phyloP scores from a whole-genome alignment of 2,888 invertebrate species.

The Amphipyra tragopoginis region DNA sequence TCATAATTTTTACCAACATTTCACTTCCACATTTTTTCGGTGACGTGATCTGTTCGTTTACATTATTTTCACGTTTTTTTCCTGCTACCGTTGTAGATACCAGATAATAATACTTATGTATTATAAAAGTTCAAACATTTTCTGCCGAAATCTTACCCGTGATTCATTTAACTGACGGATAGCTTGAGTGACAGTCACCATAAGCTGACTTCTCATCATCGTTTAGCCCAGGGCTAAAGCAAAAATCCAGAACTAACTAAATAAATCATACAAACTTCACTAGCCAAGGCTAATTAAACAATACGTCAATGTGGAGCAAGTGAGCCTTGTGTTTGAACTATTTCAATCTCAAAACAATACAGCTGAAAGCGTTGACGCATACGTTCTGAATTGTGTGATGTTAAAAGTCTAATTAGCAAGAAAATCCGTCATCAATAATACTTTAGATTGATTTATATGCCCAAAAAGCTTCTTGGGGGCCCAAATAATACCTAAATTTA shows the following conservation, averaged over 20 bases:
- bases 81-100: not conserved
- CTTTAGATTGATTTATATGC: not conserved
- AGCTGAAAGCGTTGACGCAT: not conserved
- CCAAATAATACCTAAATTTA: not conserved
- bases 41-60: slow-evolving; percentile 11
- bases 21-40: slow-evolving; percentile 13
- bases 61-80: slow-evolving; percentile 15
- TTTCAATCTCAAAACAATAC: not conserved
- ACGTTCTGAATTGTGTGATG: not conserved
- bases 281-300: too few species aligned
- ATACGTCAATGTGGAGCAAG: not conserved
- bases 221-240: too few species aligned
- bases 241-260: too few species aligned
- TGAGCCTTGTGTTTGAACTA: not conserved
- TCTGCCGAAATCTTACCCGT: not conserved
- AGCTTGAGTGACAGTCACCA: too few species aligned
- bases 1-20: slow-evolving; percentile 37
- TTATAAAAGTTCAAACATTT: not conserved
- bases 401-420: not conserved
- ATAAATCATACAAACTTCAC: too few species aligned
- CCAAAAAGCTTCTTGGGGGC: too few species aligned
- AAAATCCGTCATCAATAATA: not conserved
- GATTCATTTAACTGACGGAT: slow-evolving; percentile 5
- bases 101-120: too few species aligned
- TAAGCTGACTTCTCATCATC: too few species aligned